Conservation (phyloP, 2,888 invertebrate species). For the Lycophotia porphyrea region DNA sequence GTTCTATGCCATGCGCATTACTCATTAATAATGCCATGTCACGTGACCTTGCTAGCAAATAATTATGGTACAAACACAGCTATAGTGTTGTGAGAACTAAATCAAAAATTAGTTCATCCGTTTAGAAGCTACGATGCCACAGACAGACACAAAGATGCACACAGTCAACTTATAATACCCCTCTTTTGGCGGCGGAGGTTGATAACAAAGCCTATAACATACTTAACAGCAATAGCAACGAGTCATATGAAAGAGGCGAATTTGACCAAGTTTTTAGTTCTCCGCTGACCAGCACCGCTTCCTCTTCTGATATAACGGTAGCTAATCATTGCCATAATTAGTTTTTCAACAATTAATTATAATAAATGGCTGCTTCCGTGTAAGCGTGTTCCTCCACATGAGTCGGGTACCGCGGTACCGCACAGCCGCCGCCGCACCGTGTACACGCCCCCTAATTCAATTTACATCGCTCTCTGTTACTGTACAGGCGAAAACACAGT, state of each 20-base stretch:
- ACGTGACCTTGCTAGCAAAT: background rate
- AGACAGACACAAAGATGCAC: background rate
- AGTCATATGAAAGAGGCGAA: background rate
- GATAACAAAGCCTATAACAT: background rate
- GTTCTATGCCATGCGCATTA: no score
- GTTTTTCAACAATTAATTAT: constrained; percentile 54
- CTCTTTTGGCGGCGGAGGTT: background rate
- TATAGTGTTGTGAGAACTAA: background rate
- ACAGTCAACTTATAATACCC: background rate
- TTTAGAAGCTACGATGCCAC: background rate
- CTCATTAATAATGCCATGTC: background rate
- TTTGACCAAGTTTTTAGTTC: background rate
- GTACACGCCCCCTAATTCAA: constrained; percentile 87
- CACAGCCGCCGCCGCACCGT: constrained; percentile 19
- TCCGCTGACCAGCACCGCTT: background rate
- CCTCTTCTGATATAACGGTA: constrained; percentile 3
- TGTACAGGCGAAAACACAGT: constrained; percentile 69
- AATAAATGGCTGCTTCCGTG: constrained; percentile 45
- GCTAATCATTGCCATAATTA: constrained; percentile 29
- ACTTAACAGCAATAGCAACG: background rate
- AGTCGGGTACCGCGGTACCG: constrained; percentile 23
- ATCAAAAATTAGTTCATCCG: background rate
- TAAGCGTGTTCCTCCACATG: constrained; percentile 11
- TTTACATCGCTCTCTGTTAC: constrained; percentile 80
- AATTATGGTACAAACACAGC: background rate